Base-by-base conservation (phyloP, 2,888 invertebrate species). In the Sinopyrophorus schimmeli region DNA sequence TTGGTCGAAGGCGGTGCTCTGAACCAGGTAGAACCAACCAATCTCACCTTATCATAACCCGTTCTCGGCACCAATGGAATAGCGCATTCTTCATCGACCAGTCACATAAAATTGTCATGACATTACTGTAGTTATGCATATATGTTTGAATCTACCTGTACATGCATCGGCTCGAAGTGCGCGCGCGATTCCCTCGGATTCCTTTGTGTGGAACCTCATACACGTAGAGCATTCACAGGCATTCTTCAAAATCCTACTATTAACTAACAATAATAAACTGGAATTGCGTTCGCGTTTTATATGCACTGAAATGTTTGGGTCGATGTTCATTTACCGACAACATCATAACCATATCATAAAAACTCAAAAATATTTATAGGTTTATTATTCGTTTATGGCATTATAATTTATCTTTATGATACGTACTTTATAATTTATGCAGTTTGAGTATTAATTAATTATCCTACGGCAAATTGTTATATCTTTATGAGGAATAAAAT, bases 1-100 rank as follows among this genome's bases (percentile, higher is more conserved):
- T 62, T 62, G 66, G 64, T 61, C 64, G 65, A 64, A 66, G 74
- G 73, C 73, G 73, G 73, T 66, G 65, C 72, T 62, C 62, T 57
- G 59, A 58, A 59, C 61, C 68, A 68, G 70, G 71, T 71, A 66
- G 59, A 71, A 67, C 74, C n/a, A n/a, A n/a, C n/a, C 73, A 74
- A 74, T 74, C 73, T 74, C 70, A 68, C 70, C 69, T 72, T 71
- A 67, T 73, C 73, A 74, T 73, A 74, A 74, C 73, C 71, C 67
- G 69, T 67, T 65, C 68, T 62, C 60, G 61, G 67, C 62, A 63
- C 73, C 73, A 73, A 73, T 73, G 66, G 66, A 63, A 59, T 63
- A 58, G 61, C 64, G 67, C 67, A 71, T 71, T 67, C 68, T 67
- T 71, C 71, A 70, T 70, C 71, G 70, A 71, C 71, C 71, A 68